Evolutionary conservation across 1,140 invertebrate genomes (phyloP), one percentile per base, ranked within the genome.

Genomic region (Cherax quadricarinatus): DNA sequence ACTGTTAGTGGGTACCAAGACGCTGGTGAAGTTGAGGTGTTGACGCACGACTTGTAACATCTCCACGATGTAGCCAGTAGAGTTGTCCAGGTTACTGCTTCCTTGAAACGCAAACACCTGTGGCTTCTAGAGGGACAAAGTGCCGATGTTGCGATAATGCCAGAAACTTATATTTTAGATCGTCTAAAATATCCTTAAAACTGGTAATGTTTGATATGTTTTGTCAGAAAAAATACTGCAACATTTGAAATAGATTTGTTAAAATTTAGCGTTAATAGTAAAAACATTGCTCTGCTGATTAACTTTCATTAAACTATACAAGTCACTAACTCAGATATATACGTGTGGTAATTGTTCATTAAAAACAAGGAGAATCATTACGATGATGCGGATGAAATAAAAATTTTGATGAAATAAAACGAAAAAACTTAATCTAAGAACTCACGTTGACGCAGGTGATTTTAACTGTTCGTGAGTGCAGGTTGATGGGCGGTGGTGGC

Each of bases 11-110:
- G 57, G 21, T 24, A 48, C 78, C 24, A 91, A 49, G 12, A 41
- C 49, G 53, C 75, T 14, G 24, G 89, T 86, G 89, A 91, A 91
- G 83, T 91, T 86, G 51, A 91, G 73, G 57, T 86, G 53, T 21
- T 51, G 9, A 6, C 73, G 49, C 24, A 91, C n/a, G 18, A 80
- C 75, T 30, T 57, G 73, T 24, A 91, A 12, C 24, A 91, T 7
- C n/a, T 86, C 73, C 0, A 51, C 89, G 49, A 91, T 21, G 89
- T 91, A 91, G 14, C 89, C 89, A 1, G 57, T 75, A 0, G 66
- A 73, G 48, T 49, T 14, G 49, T 7, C 62, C 18, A 30, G 24
- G 30, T 53, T 7, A 14, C 0, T 14, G 12, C 53, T 14, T 7
- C 12, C 53, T 9, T n/a, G 10, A 9, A 79, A 24, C 70, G 86